phyloP scores from a whole-genome alignment of 2,888 invertebrate species.

The Apamea crenata region DNA sequence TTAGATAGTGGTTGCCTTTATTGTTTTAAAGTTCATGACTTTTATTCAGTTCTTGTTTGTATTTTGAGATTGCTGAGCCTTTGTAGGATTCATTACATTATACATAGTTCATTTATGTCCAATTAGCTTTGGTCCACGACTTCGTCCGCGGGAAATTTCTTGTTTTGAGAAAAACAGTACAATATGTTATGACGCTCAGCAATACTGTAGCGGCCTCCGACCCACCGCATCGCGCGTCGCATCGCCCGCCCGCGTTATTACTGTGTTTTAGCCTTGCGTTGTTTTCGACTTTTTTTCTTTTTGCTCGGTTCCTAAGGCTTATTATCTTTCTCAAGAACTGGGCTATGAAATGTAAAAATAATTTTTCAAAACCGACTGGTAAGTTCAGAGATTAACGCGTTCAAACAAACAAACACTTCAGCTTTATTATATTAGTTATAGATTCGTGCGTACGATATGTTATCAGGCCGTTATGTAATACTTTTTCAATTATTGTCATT shows the following conservation, averaged over 20 bases:
- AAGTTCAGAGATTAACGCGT: neutral
- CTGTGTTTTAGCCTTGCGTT: too few species aligned
- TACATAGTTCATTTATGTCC: neutral
- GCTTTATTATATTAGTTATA: neutral
- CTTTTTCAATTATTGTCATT: neutral
- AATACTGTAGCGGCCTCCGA: neutral
- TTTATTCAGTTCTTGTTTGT: slow-evolving; percentile 17
- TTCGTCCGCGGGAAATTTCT: neutral
- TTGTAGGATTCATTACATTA: neutral
- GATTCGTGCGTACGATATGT: neutral
- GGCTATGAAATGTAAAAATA: too few species aligned
- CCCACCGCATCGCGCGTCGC: neutral
- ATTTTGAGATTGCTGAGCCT: neutral
- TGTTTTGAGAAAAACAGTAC: neutral
- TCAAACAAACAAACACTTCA: neutral
- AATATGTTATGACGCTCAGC: neutral
- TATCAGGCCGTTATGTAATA: neutral
- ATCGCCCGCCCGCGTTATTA: neutral
- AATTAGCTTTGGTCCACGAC: neutral
- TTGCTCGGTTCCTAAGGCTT: too few species aligned
- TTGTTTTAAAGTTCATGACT: slow-evolving; percentile 24
- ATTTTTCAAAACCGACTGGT: too few species aligned
- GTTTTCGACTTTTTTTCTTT: too few species aligned
- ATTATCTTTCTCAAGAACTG: too few species aligned
- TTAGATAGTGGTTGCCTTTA: slow-evolving; percentile 43